Evolutionary conservation across 2,797 vertebrate genomes (phyloP), one percentile per base, ranked within the genome.

Genomic region (Leptoclinus maculatus): DNA sequence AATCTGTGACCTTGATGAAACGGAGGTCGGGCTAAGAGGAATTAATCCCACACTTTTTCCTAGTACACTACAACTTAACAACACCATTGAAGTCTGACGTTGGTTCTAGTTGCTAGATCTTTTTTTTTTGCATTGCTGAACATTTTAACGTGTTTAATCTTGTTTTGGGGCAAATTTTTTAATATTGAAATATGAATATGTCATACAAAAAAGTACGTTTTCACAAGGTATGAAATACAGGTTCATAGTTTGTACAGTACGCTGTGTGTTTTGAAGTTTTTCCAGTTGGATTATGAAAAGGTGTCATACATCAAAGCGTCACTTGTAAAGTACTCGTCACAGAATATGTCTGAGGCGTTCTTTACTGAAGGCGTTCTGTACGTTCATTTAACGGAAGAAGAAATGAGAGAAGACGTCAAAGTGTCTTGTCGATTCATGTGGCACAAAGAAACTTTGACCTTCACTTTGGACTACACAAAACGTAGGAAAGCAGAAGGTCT

Each of bases 401-500:
- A 58, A 58, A 54, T 32, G 8, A 54, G 43, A 49, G 39, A 74
- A 63, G 21, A 60, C 13, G 4, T 14, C 21, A 47, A 66, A 64
- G 62, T 53, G n/a, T 12, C 4, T 49, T 49, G 2, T 77, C 45
- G 21, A 71, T 4, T 69, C 23, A 51, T 32, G 23, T 25, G 9
- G 39, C 54, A 56, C 25, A 65, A 60, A 59, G n/a, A 49, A 63
- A 79, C 8, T n/a, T 43, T 76, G 66, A 63, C 56, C 14, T 27
- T 64, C 12, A 62, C n/a, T 62, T 47, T 53, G 7, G 34, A 63
- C 14, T 2, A 29, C 21, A 27, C 32, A 78, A 58, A 51, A 68
- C 43, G 25, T 38, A 45, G 34, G 63, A 79, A 74, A 73, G 47
- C 13, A 51, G 38, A 64, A 77, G 29, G 34, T 84, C 63, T 74